A percentile compares a stretch with the other conserved stretches of the same genome.
phyloP scores from a whole-genome alignment of 2,113 vertebrate genomes.

The Heterotilapia buettikoferi region DNA sequence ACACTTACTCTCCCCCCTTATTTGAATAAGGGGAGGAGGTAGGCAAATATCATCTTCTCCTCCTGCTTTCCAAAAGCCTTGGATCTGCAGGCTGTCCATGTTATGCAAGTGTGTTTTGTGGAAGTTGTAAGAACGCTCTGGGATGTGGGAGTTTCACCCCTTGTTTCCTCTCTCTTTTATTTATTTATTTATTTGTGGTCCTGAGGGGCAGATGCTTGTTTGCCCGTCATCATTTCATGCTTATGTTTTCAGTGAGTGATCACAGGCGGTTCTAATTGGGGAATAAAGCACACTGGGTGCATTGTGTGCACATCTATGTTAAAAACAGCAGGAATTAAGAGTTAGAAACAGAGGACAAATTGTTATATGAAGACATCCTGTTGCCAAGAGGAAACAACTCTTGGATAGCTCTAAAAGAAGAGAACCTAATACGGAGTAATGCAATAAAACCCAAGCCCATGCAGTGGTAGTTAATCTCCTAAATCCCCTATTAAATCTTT shows the following conservation, averaged over 20 bases:
- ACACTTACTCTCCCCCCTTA: not conserved
- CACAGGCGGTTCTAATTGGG: not conserved
- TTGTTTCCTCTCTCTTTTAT: not conserved
- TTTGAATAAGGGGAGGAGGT: constrained; percentile 11
- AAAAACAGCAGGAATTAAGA: not conserved
- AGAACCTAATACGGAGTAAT: constrained; percentile 52
- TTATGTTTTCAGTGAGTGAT: not conserved
- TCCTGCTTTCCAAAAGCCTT: not conserved
- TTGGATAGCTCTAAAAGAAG: constrained; percentile 36
- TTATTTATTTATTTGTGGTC: not conserved
- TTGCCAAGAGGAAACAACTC: constrained; percentile 34
- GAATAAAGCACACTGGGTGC: not conserved
- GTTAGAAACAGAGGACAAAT: not conserved
- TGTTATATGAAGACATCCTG: not conserved
- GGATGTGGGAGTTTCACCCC: not conserved
- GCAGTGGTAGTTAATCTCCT: constrained; percentile 61
- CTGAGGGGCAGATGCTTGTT: not conserved
- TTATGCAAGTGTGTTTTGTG: not conserved
- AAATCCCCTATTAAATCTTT: constrained; percentile 63
- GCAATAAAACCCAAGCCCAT: constrained; percentile 49
- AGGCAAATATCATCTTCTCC: constrained; percentile 1
- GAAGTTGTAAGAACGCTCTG: not conserved
- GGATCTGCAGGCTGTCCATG: not conserved
- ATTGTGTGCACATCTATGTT: not conserved
- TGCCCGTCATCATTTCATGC: not conserved